A percentile compares a stretch with the other conserved stretches of the same genome.
phyloP scores from a whole-genome alignment of 2,888 invertebrate species.

The Latrodectus hesperus region DNA sequence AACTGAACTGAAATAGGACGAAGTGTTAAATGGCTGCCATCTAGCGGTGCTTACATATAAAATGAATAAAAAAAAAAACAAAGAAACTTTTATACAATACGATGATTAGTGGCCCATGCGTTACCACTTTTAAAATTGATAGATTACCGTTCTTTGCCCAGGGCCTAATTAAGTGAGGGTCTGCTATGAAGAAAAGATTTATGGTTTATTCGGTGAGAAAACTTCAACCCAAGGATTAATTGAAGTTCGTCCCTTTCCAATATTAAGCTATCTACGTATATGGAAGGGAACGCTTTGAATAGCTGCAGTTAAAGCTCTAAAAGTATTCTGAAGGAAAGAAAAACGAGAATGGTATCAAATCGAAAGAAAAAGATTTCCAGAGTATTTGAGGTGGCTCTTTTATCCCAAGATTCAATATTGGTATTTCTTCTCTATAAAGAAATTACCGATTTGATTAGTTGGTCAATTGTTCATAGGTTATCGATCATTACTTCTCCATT shows the following conservation, averaged over 20 bases:
- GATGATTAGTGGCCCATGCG: background rate
- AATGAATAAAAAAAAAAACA: background rate
- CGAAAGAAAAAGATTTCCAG: too few relatives aligned
- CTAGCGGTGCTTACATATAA: background rate
- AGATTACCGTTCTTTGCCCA: conserved; percentile 19
- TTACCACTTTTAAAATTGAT: conserved; percentile 37
- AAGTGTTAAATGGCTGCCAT: too few relatives aligned
- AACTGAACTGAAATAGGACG: too few relatives aligned
- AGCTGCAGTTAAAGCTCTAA: too few relatives aligned
- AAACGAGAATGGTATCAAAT: too few relatives aligned
- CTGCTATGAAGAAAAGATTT: conserved; percentile 43
- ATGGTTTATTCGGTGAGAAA: conserved; percentile 30
- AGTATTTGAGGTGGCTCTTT: too few relatives aligned
- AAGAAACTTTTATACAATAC: conserved; percentile 16
- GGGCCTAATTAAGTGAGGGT: conserved; percentile 33
- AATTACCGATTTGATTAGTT: too few relatives aligned
- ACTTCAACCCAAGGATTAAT: conserved; percentile 22
- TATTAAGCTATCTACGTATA: conserved; percentile 12
- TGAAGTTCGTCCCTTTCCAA: conserved; percentile 23
- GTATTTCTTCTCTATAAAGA: too few relatives aligned
- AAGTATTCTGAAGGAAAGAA: too few relatives aligned
- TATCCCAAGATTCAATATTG: too few relatives aligned
- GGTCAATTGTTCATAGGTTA: too few relatives aligned
- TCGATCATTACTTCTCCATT: too few relatives aligned
- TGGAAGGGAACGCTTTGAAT: background rate